Percentiles rank a stretch among this genome's conserved stretches.
Evolutionary conservation across 1,140 invertebrate species (phyloP).

Genomic region (Drosophila pectinifera): DNA sequence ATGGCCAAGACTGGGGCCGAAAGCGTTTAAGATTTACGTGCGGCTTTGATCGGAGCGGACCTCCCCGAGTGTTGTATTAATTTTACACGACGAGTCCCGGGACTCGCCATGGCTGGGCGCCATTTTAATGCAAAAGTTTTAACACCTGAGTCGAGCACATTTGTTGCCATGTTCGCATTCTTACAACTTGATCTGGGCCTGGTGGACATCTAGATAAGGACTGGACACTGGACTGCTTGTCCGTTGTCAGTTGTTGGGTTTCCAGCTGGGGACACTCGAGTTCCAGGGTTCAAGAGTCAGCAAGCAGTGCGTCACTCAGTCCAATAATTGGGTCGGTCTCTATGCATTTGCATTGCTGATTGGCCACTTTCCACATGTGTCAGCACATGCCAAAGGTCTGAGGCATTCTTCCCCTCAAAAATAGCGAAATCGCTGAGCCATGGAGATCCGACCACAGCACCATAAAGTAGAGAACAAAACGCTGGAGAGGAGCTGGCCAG

Average conservation of each 20-base stretch:
- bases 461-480: constrained; percentile 29
- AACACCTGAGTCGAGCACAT: constrained; percentile 76
- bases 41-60: constrained; percentile 80
- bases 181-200: constrained; percentile 78
- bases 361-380: constrained; percentile 49
- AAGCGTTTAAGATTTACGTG: constrained; percentile 83
- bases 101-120: constrained; percentile 45
- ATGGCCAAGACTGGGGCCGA: constrained; percentile 10
- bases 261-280: constrained; percentile 27
- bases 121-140: constrained; percentile 71
- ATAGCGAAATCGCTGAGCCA: constrained; percentile 35
- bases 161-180: constrained; percentile 65
- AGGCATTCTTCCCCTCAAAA: constrained; percentile 40
- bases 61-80: constrained; percentile 78
- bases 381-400: constrained; percentile 75
- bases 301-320: constrained; percentile 63
- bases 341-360: constrained; percentile 56
- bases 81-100: constrained; percentile 55
- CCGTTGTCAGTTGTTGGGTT: constrained; percentile 45
- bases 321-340: constrained; percentile 64
- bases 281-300: constrained; percentile 47
- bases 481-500: constrained; percentile 2
- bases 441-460: constrained; percentile 31
- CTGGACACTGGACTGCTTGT: constrained; percentile 36
- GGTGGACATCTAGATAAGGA: constrained; percentile 74